These are phyloP conservation scores for Epicampocera succincta DNA, from an alignment of 2,888 invertebrate genomes.

Conservation along the genomic window DNA sequence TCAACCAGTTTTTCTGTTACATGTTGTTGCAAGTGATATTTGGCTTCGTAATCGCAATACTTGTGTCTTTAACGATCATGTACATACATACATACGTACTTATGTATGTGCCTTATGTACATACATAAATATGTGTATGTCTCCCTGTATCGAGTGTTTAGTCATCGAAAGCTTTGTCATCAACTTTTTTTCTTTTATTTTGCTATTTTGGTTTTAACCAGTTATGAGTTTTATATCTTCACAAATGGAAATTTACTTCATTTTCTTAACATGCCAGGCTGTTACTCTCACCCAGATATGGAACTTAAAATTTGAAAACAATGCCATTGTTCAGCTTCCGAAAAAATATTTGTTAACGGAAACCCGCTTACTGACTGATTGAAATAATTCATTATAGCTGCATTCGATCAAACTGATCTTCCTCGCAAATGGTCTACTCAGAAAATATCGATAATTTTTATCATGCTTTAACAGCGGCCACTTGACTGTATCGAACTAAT, in stretches of 20 bases:
- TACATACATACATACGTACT: background rate
- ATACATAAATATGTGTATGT: background rate
- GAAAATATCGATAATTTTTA: no score
- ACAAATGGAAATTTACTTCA: background rate
- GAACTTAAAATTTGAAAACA: background rate
- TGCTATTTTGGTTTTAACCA: conserved; percentile 15
- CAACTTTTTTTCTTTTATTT: background rate
- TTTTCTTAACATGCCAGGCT: conserved; percentile 47
- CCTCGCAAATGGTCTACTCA: no score
- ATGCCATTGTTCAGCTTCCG: background rate
- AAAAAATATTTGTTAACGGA: no score
- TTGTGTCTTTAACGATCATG: background rate
- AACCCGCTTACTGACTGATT: no score
- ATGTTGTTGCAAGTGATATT: conserved; percentile 49
- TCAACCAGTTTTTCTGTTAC: conserved; percentile 53
- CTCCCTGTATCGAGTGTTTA: no score
- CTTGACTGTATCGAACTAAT: no score
- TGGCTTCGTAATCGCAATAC: conserved; percentile 38
- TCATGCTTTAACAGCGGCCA: no score
- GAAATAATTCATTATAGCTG: no score
- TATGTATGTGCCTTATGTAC: background rate
- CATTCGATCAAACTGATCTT: no score
- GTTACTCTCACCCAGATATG: background rate
- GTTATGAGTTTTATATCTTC: conserved; percentile 24
- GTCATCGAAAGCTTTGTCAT: conserved; percentile 34